These are phyloP conservation scores for Drosophila equinoxialis DNA, from an alignment of 1,140 invertebrate genomes.

Conservation along the genomic window DNA sequence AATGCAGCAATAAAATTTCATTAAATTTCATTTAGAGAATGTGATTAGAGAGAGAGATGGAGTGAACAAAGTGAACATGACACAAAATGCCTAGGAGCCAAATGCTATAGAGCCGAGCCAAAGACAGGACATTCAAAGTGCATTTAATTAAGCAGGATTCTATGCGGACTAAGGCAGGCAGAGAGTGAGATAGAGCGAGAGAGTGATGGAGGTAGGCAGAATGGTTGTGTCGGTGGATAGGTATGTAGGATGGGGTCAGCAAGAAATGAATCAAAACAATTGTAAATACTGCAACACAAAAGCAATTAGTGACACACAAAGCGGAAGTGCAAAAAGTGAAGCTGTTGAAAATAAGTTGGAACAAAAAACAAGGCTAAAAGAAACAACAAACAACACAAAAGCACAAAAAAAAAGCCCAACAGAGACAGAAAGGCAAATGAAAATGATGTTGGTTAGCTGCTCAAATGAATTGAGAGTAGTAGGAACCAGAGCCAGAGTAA, in stretches of 20 bases:
- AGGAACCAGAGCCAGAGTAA: not conserved
- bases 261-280: slow-evolving; percentile 80
- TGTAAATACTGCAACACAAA: slow-evolving; percentile 80
- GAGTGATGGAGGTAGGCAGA: no score
- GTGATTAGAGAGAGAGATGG: slow-evolving; percentile 48
- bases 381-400: slow-evolving; percentile 19
- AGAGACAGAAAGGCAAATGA: slow-evolving; percentile 21
- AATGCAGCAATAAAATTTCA: slow-evolving; percentile 51
- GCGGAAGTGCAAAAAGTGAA: slow-evolving; percentile 79
- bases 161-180: not conserved
- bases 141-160: slow-evolving; percentile 73
- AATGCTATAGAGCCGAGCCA: slow-evolving; percentile 37
- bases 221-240: no score
- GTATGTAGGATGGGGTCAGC: slow-evolving; percentile 3
- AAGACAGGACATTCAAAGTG: slow-evolving; percentile 72
- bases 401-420: slow-evolving; percentile 10
- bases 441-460: slow-evolving; percentile 12
- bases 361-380: slow-evolving; percentile 26
- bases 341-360: slow-evolving; percentile 75
- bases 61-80: slow-evolving; percentile 28
- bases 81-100: slow-evolving; percentile 56
- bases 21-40: slow-evolving; percentile 61
- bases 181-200: not conserved
- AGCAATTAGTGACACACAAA: slow-evolving; percentile 80
- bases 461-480: slow-evolving; percentile 14